Conservation (phyloP, 1,140 invertebrate species). For the Probaryconus sp. region DNA sequence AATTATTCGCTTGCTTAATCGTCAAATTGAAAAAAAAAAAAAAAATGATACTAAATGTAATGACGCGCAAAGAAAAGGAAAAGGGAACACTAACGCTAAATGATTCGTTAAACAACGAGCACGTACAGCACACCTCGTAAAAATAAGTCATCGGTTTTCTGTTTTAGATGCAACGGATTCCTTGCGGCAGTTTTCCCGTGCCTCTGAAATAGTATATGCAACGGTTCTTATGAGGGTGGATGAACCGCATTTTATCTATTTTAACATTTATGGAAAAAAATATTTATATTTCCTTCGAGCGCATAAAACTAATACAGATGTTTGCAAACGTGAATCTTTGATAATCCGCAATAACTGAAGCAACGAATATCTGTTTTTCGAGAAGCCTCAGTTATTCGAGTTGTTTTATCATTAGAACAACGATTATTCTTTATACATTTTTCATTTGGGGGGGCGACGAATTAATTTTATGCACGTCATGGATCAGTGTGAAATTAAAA, state of each 20-base stretch:
- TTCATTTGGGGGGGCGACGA: no score
- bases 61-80: constrained; percentile 14
- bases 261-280: no score
- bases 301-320: no score
- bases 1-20: constrained; percentile 5
- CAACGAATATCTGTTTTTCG: no score
- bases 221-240: not conserved
- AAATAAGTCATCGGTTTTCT: constrained; percentile 47
- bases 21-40: no score
- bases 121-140: constrained; percentile 66
- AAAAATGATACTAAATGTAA: constrained; percentile 20
- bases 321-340: no score
- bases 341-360: no score
- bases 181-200: constrained; percentile 36
- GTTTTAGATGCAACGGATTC: constrained; percentile 49
- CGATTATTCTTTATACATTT: constrained; percentile 7
- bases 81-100: no score
- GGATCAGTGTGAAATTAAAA: constrained; percentile 18
- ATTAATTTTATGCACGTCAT: no score
- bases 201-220: constrained; percentile 36
- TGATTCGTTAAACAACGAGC: constrained; percentile 52
- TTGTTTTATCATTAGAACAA: no score
- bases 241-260: constrained; percentile 38
- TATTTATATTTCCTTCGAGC: no score
- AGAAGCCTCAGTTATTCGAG: no score